Conservation (phyloP, 2,888 invertebrate species). For the Scelioninae gen. 1 region DNA sequence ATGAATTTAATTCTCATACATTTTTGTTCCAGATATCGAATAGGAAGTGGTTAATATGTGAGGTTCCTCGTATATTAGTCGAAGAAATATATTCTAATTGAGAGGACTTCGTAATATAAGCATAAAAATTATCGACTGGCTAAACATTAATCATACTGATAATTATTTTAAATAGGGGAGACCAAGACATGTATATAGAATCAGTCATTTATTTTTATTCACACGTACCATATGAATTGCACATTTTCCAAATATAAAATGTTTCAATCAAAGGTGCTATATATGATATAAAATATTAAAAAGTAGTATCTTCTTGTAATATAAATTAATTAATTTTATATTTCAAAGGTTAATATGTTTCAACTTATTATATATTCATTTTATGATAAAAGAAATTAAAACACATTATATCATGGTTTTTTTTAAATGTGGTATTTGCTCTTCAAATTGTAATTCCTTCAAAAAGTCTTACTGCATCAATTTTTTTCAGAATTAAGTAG, state of each 20-base stretch:
- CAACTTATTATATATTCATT: not conserved
- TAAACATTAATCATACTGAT: conserved; percentile 44
- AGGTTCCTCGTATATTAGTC: conserved; percentile 44
- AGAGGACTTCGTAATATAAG: conserved; percentile 49
- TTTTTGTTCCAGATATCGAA: conserved; percentile 50
- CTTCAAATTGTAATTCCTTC: too few species aligned
- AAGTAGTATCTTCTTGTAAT: not conserved
- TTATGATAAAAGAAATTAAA: too few species aligned
- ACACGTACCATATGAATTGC: not conserved
- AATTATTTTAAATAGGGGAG: conserved; percentile 39
- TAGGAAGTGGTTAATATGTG: conserved; percentile 44
- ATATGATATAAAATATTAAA: not conserved
- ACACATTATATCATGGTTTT: too few species aligned
- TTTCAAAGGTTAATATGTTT: not conserved
- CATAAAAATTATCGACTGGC: conserved; percentile 52
- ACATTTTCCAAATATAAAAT: not conserved
- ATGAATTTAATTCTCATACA: conserved; percentile 17
- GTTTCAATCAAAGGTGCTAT: not conserved
- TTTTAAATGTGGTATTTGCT: too few species aligned
- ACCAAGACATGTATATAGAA: conserved; percentile 30
- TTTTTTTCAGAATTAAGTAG: too few species aligned
- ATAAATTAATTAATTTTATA: not conserved
- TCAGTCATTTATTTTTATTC: not conserved
- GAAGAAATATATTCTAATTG: conserved; percentile 51
- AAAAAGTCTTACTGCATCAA: too few species aligned